A percentile compares a stretch with the other conserved stretches of the same genome.
phyloP scores from a whole-genome alignment of 1,140 invertebrate species.

The Tribolium madens region DNA sequence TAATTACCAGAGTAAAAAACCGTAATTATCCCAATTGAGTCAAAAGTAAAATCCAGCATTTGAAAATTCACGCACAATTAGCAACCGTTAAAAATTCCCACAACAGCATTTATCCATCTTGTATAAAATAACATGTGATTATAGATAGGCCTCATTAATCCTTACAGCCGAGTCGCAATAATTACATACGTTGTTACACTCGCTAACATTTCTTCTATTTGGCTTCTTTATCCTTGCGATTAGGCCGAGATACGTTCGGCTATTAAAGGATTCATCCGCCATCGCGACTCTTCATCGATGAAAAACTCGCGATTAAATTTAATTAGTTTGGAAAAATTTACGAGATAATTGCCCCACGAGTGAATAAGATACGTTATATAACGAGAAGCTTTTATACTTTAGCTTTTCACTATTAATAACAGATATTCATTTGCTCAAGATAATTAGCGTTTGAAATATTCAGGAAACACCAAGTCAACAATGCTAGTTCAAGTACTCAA shows the following conservation, averaged over 20 bases:
- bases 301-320: slow-evolving; percentile 29
- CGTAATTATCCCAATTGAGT: not conserved
- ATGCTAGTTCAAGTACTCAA: slow-evolving; percentile 10
- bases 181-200: slow-evolving; percentile 29
- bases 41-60: not conserved
- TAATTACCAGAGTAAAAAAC: slow-evolving; percentile 18
- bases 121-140: slow-evolving; percentile 28
- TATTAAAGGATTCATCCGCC: slow-evolving; percentile 23
- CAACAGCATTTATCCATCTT: slow-evolving; percentile 19
- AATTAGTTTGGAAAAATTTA: slow-evolving; percentile 20
- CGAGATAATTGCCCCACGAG: not conserved
- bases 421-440: slow-evolving; percentile 18
- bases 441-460: slow-evolving; percentile 37
- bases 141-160: slow-evolving; percentile 26
- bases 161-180: slow-evolving; percentile 15
- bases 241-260: not conserved
- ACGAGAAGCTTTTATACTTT: slow-evolving; percentile 7
- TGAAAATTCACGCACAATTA: not conserved
- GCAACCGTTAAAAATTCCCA: not conserved
- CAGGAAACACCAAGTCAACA: slow-evolving; percentile 28
- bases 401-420: slow-evolving; percentile 17
- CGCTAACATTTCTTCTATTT: slow-evolving; percentile 15
- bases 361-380: slow-evolving; percentile 2
- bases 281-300: slow-evolving; percentile 12
- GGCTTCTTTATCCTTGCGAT: slow-evolving; percentile 8